Evolutionary conservation across 2,888 invertebrate genomes (phyloP).

Genomic region (Heteromurus nitidus): DNA sequence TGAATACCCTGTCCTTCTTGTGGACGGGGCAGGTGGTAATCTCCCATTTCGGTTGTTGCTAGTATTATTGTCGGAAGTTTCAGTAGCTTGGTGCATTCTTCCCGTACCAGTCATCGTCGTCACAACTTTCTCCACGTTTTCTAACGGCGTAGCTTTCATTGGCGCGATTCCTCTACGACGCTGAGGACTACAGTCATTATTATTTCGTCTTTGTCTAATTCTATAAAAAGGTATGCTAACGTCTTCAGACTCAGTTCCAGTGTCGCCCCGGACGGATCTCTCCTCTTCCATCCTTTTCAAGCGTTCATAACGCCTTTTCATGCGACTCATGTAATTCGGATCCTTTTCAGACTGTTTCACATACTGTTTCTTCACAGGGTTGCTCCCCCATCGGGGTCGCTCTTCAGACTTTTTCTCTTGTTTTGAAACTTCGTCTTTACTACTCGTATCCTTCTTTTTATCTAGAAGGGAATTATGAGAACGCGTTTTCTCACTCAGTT

Average conservation of each 20-base stretch:
- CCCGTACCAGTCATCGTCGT: slow-evolving; percentile 6
- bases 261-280: slow-evolving; percentile 32
- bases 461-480: slow-evolving; percentile 67
- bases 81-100: neutral
- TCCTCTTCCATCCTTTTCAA: slow-evolving; percentile 66
- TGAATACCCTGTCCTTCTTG: neutral
- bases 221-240: slow-evolving; percentile 48
- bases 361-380: slow-evolving; percentile 85
- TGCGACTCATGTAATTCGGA: slow-evolving; percentile 81
- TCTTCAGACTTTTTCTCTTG: slow-evolving; percentile 71
- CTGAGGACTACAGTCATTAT: slow-evolving; percentile 36
- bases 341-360: slow-evolving; percentile 93
- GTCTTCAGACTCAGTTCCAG: slow-evolving; percentile 70
- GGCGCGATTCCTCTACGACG: slow-evolving; percentile 40
- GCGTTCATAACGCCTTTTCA: slow-evolving; percentile 70
- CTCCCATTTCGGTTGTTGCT: neutral
- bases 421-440: slow-evolving; percentile 3
- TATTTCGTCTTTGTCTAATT: slow-evolving; percentile 51
- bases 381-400: slow-evolving; percentile 77
- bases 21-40: neutral
- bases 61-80: neutral
- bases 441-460: slow-evolving; percentile 44
- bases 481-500: slow-evolving; percentile 75
- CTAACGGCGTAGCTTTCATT: slow-evolving; percentile 44
- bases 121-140: slow-evolving; percentile 42